Base-by-base conservation (phyloP, 2,888 invertebrate genomes). In the Heliothis peltigera region DNA sequence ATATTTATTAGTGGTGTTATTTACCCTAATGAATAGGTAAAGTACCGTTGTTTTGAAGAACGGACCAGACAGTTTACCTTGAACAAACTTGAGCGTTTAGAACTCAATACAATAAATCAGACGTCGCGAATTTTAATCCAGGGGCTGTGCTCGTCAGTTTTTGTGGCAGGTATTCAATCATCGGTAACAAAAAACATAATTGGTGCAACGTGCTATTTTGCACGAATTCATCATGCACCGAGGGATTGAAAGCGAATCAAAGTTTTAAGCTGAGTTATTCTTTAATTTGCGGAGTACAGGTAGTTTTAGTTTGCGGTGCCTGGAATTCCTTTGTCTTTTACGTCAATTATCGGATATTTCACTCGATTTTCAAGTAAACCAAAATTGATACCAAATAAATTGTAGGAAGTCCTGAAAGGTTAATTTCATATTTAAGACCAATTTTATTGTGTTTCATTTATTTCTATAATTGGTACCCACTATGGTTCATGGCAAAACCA, bases 161-260 rank as follows among this genome's bases (percentile, higher is more conserved):
- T 67, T 77, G 42, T 47, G 12, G 17, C 22, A 35, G 17, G 55
- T 12, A 51, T 67, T 70, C 62, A 75, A 70, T 62, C 32, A 59
- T 42, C 52, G 44, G 12, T 22, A 19, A n/a, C 49, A 79, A 75
- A 75, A n/a, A 75, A 70, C 25, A 44, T 25, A 4, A 19, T 57
- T 64, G 39, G 43, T 19, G 25, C 51, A 63, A 66, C 48, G 49
- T 59, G 63, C 49, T 65, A 66, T 67, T 71, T 72, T 63, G 66
- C n/a, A 54, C 49, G 32, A 19, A 35, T 32, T 56, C 19, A 25
- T 71, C 62, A 57, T 56, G 42, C 44, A 25, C n/a, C 6, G 19
- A 56, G 42, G 12, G 32, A 32, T 32, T 43, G 51, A 19, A 25
- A 48, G n/a, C 44, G 54, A 68, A 55, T 12, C 12, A 32, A 28